Evolutionary conservation across 64 coral and sea anemone species (phyloP), one percentile per base, ranked within the genome.

Genomic region (Montipora sp.): DNA sequence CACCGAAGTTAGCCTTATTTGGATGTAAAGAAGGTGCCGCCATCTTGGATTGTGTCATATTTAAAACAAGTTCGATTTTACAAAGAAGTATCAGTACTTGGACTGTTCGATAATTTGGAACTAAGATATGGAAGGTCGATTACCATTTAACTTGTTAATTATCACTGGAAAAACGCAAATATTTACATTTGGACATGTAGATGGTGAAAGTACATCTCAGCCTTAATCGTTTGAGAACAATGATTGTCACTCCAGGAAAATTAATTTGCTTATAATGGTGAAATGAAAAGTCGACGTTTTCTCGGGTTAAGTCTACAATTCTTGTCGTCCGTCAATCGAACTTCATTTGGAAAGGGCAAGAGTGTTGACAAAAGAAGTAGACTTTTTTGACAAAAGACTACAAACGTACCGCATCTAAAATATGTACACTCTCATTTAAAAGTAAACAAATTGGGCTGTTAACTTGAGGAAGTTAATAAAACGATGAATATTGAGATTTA

Each of bases 121-220:
- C 5, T 10, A 71, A 50, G 8, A 11, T 3, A 49, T 8, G 44
- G 51, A 71, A 2, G 46, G 14, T 12, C 51, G 65, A 85, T 72
- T 85, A 71, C 18, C 82, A 85, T 85, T 71, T 85, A 22, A 85
- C 70, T 6, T 49, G 82, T 72, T 85, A 85, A 85, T 85, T 85
- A 72, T 15, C 65, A 85, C 18, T 85, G 18, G 9, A 85, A 45
- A 85, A 84, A 51, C 82, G 20, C 82, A 85, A 85, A 85, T 72
- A 85, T 85, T 85, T 70, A 85, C 82, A 71, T 48, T 71, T 48
- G 14, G 20, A 9, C 7, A 22, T 0, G 1, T 23, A 11, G 18
- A 21, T 50, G 11, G 71, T 72, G 82, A 85, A 85, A 71, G 19
- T 12, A 83, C 45, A 5, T 2, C 27, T 67, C 45, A 15, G n/a